phyloP scores from a whole-genome alignment of 2,888 invertebrate genomes.

The Lepidonotus clava region DNA sequence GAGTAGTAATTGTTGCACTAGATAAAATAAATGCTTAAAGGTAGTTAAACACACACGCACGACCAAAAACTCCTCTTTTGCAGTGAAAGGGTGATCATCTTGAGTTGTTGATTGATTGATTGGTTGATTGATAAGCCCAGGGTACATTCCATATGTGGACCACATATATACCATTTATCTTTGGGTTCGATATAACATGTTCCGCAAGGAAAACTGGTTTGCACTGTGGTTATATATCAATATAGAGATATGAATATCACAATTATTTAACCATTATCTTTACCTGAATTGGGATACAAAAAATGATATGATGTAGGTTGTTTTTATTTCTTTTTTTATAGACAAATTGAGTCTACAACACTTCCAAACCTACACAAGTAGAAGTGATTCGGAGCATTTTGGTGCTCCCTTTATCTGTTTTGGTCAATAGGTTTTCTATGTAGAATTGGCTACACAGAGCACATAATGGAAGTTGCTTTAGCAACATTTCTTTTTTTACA shows the following conservation, averaged over 20 bases:
- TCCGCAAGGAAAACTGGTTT: constrained; percentile 43
- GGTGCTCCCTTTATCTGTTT: neutral
- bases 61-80: constrained; percentile 20
- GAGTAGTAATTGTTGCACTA: neutral
- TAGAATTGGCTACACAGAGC: no score
- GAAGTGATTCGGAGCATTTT: neutral
- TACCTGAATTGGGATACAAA: constrained; percentile 49
- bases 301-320: constrained; percentile 43
- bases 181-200: neutral
- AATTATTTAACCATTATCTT: constrained; percentile 8
- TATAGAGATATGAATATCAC: constrained; percentile 45
- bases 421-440: neutral
- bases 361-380: neutral
- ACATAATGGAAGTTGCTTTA: no score
- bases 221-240: constrained; percentile 39
- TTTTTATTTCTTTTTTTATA: constrained; percentile 28
- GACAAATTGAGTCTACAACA: neutral
- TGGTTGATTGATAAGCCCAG: neutral
- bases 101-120: neutral
- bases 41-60: constrained; percentile 16
- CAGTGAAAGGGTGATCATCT: neutral
- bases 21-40: constrained; percentile 34
- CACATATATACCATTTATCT: neutral
- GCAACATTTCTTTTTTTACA: no score
- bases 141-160: neutral